Evolutionary conservation across 2,113 vertebrate species (phyloP), one percentile per base, ranked within the genome.

Genomic region (Ariopsis seemanni): DNA sequence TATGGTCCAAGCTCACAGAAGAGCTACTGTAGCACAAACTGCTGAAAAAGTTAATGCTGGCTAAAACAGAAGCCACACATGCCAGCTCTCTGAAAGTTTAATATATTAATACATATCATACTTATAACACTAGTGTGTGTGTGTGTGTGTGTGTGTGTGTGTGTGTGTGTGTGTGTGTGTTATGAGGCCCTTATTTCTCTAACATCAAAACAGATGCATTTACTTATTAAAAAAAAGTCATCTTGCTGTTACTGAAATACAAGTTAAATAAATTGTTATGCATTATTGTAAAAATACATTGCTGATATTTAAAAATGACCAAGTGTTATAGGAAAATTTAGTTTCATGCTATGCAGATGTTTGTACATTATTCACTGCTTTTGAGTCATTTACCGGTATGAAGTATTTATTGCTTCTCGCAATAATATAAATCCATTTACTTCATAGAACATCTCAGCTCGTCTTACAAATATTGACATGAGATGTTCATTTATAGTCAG

Each of bases 341-440:
- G 52, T 81, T 81, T 81, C 30, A 81, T 27, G 27, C 55, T 0
- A 58, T 58, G 27, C 78, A 80, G 78, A 80, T 80, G 75, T 78
- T 55, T 55, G 12, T 55, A 17, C 75, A 55, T 78, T 78, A 79
- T 79, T 57, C 53, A 79, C n/a, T 57, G 78, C 78, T 34, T 60
- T 60, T 81, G 78, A 58, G 78, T 81, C 78, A 81, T 81, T 81
- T 60, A n/a, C n/a, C n/a, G n/a, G n/a, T n/a, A 81, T 81, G 55
- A 22, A 34, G 27, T 42, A 27, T 25, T 77, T 81, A 81, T 60
- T 81, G 30, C 58, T 53, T 34, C 53, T 81, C 22, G 1, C 53
- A 79, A n/a, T 79, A 79, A 57, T 15, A 27, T 27, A 58, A 80
- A n/a, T 34, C 30, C 17, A 5, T 81, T 81, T 81, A 22, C 79